Base-by-base conservation (phyloP, 2,888 invertebrate species). In the Lordiphosa fenestrarum region DNA sequence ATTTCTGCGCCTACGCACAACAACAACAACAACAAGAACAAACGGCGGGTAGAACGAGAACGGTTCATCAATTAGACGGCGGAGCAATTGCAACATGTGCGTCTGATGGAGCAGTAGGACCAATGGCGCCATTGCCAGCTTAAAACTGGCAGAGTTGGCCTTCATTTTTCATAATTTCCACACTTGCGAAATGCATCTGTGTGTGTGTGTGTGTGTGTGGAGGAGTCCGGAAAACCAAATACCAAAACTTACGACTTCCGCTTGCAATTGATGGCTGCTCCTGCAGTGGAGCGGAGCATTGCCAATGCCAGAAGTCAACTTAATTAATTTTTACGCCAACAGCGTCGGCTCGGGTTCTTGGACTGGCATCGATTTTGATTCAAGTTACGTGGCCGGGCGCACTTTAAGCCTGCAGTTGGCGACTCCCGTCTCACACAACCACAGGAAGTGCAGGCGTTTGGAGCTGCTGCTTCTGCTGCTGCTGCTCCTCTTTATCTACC, bases 301-400 rank as follows among this genome's bases (percentile, higher is more conserved):
- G 80, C 71, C 85, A 84, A 70, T 85, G 81, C 84, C 85, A 81
- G 85, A 85, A 81, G 81, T 85, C 85, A 85, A 81, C 84, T 81
- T 81, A 81, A 81, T 81, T 81, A 81, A 85, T 85, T 81, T 81
- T 59, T 62, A 49, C 65, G 71, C 85, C 70, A 60, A 23, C 63
- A 82, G 81, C 80, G 39, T 38, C 38, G 35, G 39, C 44, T 51
- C 13, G 30, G 13, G 36, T 51, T 21, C 19, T 4, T 44, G 38
- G 37, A 41, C 12, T 23, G 23, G 7, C 53, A 59, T 55, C 73
- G 66, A 62, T 54, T 63, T 55, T 61, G 66, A 77, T 67, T 73
- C 57, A 60, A 81, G 76, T 64, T 73, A 55, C 52, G 53, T 67
- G 60, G 76, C 78, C 55, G 5, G 10, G 13, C 19, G 9, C n/a